Base-by-base conservation (phyloP, 2,888 invertebrate genomes). In the Lasioglossum villosulum region DNA sequence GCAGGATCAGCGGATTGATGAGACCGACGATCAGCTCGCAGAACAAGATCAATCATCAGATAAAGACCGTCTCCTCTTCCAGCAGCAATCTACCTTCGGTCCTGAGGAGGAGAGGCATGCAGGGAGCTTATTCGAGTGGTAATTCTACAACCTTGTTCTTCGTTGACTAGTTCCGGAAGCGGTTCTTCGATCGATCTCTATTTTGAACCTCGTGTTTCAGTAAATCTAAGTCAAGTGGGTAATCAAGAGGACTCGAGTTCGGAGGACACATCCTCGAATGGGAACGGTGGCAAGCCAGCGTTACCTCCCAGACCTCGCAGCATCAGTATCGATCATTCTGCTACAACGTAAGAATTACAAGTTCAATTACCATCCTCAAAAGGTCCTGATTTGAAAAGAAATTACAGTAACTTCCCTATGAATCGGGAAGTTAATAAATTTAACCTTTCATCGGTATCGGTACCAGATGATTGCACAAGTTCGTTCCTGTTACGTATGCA, bases 1-100 rank as follows among this genome's bases (percentile, higher is more conserved):
- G 90, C 79, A 90, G 95, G 78, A 96, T 94, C 90, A 96, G 96
- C 83, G 96, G 97, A 52, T 95, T 97, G 42, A 97, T 98, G 97
- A 95, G 98, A 83, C 97, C 98, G 2, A 98, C 98, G 5, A 97
- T 98, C 89, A 97, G 97, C 88, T 98, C 98, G 0, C 97, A 98
- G 95, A 98, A 98, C 95, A 98, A 98, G 94, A 96, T 96, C 77
- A 96, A 95, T 94, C 95, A 95, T 90, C 94, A 94, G 89, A 92
- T 91, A 74, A 93, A 94, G 82, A 89, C 91, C 30, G 93, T 88
- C 79, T 92, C 92, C 73, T 89, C 92, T 78, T 93, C 91, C 34
- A 84, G 88, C 70, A 89, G 88, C 23, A 94, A 94, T 90, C 91
- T 94, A 75, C 94, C 94, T 16, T 95, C 96, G 0, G 95, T 96